Base-by-base conservation (phyloP, 37 sponge, comb jelly and placozoan species). In the Halichondria panicea region DNA sequence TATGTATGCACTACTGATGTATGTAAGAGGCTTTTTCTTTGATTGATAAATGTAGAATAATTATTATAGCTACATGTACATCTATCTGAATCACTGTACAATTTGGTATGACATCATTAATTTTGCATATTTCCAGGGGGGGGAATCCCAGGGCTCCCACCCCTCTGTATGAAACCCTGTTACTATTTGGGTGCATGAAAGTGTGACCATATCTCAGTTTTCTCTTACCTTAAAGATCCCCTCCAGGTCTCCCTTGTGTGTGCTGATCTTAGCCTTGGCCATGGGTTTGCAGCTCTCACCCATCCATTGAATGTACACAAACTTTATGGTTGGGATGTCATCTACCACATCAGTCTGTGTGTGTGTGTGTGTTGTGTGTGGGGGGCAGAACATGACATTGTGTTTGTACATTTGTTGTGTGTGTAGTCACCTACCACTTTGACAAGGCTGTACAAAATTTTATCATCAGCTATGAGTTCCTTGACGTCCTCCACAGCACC, bases 291-390 rank as follows among this genome's bases (percentile, higher is more conserved):
- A 86, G 1, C 59, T 44, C 66, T 95, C 92, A 50, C 95, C 95
- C 25, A 91, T 80, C 95, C 95, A 95, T 59, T 80, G 73, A 40
- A 95, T 82, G 62, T 72, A 88, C 32, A 68, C 92, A 85, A 91
- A 95, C 80, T 95, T 95, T 46, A 91, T 89, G 15, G 95, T 91
- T 1, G 83, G 76, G 40, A 95, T 95, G 46, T 91, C 89, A 70
- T 93, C 93, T 41, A 95, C 92, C 8, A 82, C 38, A 55, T 95
- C 95, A 71, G 71, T 91, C 95, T 95, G 56, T 33, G 54, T 52
- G 39, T 33, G 72, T 33, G 72, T 50, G 54, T 24, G 55, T 54
- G 33, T 71, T 21, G 27, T 1, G 1, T 5, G 31, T 4, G 3
- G 33, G 19, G 39, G 4, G 36, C 22, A 34, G 33, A 2, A 22